Evolutionary conservation across 2,888 invertebrate genomes (phyloP), one percentile per base, ranked within the genome.

Genomic region (Netelia virgata): DNA sequence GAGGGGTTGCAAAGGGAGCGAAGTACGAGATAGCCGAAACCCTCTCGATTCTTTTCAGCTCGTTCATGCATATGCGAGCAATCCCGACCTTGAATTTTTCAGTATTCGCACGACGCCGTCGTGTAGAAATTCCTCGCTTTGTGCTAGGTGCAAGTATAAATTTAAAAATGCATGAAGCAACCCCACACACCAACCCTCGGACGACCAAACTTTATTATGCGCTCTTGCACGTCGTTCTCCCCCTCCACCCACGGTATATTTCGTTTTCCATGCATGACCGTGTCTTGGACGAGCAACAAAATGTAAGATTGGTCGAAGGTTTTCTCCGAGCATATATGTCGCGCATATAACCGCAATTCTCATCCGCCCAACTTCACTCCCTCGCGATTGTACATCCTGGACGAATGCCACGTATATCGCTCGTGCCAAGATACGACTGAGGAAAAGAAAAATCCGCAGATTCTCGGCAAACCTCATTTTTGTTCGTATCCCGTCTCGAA

Each of bases 261-360:
- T 81, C 57, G 69, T 74, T 77, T 74, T 77, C 68, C 80, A 84
- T 84, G 80, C 84, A 81, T 77, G 84, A 77, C 47, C 81, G 55
- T 75, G 41, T 63, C 53, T 36, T 18, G 66, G 41, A 66, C 63
- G 11, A 8, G 63, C 57, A 81, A 81, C 69, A 81, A 78, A 63
- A 81, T 69, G 63, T 59, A 81, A 84, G 63, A 77, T 84, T 84
- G 81, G 47, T 47, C 47, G 47, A 14, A 47, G 47, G 55, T 50
- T 28, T 28, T 68, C 59, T 61, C 43, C 47, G 5, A 14, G 47
- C 68, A 64, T 41, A 68, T 73, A 55, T 57, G 64, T 11, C 20
- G 59, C 66, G 36, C 50, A 68, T 53, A 77, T 20, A 57, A 61
- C 53, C 50, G 57, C 36, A 57, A 76, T 76, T 70, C 59, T 72